These are phyloP conservation scores for Galagoides demidoff DNA, from an alignment of 2,797 vertebrate species.

Conservation along the genomic window DNA sequence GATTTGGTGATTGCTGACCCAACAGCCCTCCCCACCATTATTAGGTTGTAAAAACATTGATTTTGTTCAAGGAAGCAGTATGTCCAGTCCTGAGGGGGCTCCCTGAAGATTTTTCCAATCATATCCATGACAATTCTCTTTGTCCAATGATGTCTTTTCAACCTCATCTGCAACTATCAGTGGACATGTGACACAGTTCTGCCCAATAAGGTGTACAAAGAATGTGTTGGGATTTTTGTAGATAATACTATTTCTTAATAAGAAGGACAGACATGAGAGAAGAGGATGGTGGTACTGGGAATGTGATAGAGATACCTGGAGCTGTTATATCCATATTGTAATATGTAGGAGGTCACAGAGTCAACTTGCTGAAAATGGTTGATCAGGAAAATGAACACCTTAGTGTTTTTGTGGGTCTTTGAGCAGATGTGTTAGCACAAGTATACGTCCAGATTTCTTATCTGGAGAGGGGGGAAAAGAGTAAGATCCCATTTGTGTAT, in stretches of 20 bases:
- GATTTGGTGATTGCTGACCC: neutral
- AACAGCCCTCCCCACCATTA: neutral
- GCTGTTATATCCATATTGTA: neutral
- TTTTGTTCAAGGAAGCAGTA: conserved; percentile 3
- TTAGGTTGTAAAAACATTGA: neutral
- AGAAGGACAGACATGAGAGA: conserved; percentile 6
- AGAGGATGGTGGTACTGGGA: neutral
- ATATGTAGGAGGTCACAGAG: neutral
- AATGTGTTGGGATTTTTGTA: neutral
- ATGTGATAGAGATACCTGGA: conserved; percentile 8
- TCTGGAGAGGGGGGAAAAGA: neutral
- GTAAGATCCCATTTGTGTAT: conserved; percentile 6
- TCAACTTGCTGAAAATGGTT: neutral
- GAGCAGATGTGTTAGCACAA: neutral
- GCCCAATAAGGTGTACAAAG: neutral
- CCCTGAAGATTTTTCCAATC: neutral
- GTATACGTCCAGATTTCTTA: conserved; percentile 8
- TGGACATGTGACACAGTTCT: neutral
- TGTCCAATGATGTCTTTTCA: neutral
- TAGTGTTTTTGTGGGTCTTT: neutral
- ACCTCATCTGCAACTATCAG: neutral
- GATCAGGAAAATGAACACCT: neutral
- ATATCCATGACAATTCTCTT: neutral
- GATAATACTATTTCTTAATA: neutral
- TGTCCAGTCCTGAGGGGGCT: neutral